Evolutionary conservation across 2,113 vertebrate species (phyloP), one percentile per base, ranked within the genome.

Genomic region (Antechinus stuartii): DNA sequence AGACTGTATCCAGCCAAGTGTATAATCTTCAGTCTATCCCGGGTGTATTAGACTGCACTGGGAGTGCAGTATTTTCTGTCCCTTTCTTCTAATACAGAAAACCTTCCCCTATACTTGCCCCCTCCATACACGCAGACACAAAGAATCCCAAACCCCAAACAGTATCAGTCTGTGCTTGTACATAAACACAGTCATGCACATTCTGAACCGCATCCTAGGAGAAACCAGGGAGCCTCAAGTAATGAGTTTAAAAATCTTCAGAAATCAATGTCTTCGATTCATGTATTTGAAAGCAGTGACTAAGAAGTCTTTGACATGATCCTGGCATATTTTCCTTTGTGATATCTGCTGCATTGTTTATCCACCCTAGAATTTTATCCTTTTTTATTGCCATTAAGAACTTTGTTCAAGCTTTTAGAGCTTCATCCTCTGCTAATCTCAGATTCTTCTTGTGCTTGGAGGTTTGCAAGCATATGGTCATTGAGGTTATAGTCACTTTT

Each of bases 91-190:
- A 96, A 96, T 92, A 90, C 93, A 95, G 89, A 97, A 97, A 97
- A 98, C 68, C n/a, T 46, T 92, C 94, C 42, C 84, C 55, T 91
- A 84, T 94, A n/a, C 52, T n/a, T 46, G 76, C 90, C 90, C 53
- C 93, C 47, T 47, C 93, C 61, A 76, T 42, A 84, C 76, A 47
- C 91, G 30, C 52, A 54, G 46, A 26, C 76, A 93, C 90, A 96
- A 93, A 47, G 46, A 90, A 90, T 90, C n/a, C 46, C 47, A 50
- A 49, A 90, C 12, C n/a, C 46, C 90, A 96, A 95, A 76, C 56
- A 89, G 96, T 90, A 84, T 42, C 96, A 97, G 96, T 91, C 96
- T 96, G 91, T 97, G 97, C 98, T 97, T 98, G 92, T 97, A 98
- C 96, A 97, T 97, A 98, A 97, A 98, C 94, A 98, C 95, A 97